phyloP scores from a whole-genome alignment of 2,113 vertebrate species.

The Anas platyrhynchos region DNA sequence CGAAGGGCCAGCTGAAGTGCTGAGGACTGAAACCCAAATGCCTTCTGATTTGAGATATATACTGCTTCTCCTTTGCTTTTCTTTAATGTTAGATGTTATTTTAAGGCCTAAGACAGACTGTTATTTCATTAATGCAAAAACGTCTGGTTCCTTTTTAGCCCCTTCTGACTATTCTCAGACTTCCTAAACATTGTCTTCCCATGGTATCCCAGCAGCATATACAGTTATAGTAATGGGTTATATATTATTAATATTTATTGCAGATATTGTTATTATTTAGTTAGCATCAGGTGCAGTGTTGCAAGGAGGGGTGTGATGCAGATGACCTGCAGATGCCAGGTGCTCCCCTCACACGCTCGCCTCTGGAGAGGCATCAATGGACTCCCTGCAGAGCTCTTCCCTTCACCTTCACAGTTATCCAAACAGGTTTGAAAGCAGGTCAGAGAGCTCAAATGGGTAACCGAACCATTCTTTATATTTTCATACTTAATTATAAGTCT shows the following conservation, averaged over 20 bases:
- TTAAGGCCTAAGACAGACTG: neutral
- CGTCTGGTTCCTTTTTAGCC: neutral
- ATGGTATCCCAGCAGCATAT: neutral
- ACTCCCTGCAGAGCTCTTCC: neutral
- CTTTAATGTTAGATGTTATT: neutral
- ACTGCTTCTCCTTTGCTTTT: neutral
- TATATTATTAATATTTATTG: neutral
- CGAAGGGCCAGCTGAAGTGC: neutral
- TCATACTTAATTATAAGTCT: neutral
- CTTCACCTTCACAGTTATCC: neutral
- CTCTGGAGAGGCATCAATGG: neutral
- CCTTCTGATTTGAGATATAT: neutral
- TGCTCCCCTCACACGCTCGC: neutral
- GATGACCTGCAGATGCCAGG: neutral
- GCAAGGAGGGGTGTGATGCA: neutral
- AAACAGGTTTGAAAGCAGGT: neutral
- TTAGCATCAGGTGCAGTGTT: neutral
- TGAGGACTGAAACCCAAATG: neutral
- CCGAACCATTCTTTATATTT: neutral
- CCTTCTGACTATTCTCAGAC: neutral
- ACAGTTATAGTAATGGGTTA: neutral
- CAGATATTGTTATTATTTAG: neutral
- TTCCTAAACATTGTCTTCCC: neutral
- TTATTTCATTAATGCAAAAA: neutral
- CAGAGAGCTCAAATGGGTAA: neutral